Evolutionary conservation across 2,113 vertebrate genomes (phyloP).

Genomic region (Oryzias celebensis): DNA sequence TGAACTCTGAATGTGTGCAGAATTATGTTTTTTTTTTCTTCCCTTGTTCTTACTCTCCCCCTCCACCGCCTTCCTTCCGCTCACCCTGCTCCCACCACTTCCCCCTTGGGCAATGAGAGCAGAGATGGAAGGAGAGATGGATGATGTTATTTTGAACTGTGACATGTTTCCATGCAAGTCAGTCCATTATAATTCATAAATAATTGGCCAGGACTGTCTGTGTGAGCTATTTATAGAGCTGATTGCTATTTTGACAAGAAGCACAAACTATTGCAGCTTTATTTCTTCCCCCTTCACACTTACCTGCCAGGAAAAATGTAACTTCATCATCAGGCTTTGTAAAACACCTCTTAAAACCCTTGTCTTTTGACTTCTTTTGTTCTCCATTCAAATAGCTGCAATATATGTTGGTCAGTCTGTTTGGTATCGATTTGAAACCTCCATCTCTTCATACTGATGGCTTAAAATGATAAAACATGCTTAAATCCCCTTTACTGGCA

Average conservation of each 20-base stretch:
- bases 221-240: conserved; percentile 64
- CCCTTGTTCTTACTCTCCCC: conserved; percentile 15
- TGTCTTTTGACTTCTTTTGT: too few species aligned
- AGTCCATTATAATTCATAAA: conserved; percentile 72
- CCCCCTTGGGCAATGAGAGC: conserved; percentile 41
- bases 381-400: too few species aligned
- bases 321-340: conserved; percentile 19
- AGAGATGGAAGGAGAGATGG: conserved; percentile 60
- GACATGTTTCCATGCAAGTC: conserved; percentile 65
- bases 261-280: conserved; percentile 27
- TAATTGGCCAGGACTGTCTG: conserved; percentile 66
- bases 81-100: conserved; percentile 30
- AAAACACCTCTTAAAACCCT: conserved; percentile 11
- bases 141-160: conserved; percentile 71
- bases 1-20: conserved; percentile 36
- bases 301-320: conserved; percentile 7
- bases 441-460: conserved; percentile 12
- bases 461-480: conserved; percentile 9
- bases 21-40: conserved; percentile 29
- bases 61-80: not conserved
- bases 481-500: conserved; percentile 36
- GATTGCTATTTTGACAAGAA: conserved; percentile 55
- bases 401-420: conserved; percentile 24
- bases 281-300: conserved; percentile 18
- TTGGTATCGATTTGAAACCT: conserved; percentile 23